These are phyloP conservation scores for Nemurella pictetii DNA, from an alignment of 2,888 invertebrate genomes.

Conservation along the genomic window DNA sequence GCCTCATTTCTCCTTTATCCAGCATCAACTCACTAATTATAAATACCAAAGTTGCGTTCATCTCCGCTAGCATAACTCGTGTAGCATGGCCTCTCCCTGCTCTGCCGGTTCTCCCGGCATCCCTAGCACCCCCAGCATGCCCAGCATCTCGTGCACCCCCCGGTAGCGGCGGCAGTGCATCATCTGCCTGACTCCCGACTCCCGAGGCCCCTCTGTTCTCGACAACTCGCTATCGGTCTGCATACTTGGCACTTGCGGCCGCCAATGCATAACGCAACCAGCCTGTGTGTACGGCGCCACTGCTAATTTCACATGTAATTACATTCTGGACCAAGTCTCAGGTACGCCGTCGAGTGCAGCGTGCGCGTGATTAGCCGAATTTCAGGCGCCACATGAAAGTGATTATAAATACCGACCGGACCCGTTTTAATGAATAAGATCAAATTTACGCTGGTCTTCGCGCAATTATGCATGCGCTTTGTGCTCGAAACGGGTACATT, in stretches of 20 bases:
- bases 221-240: not conserved
- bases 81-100: not conserved
- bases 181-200: not conserved
- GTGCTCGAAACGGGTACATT: not conserved
- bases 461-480: not conserved
- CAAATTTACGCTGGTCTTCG: not conserved
- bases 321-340: not conserved
- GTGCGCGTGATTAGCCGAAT: not conserved
- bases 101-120: not conserved
- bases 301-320: not conserved
- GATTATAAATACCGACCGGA: not conserved
- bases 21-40: conserved; percentile 24
- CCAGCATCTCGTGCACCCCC: not conserved
- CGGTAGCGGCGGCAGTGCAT: too few species aligned
- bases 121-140: not conserved
- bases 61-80: conserved; percentile 9
- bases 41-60: conserved; percentile 26
- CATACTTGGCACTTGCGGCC: conserved; percentile 5
- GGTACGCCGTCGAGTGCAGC: not conserved
- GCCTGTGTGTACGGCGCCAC: not conserved
- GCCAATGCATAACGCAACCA: not conserved
- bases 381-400: not conserved
- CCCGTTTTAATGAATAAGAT: not conserved
- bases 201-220: too few species aligned
- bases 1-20: conserved; percentile 18